These are phyloP conservation scores for Zaprionus kolodkinae DNA, from an alignment of 1,140 invertebrate genomes.

Conservation along the genomic window DNA sequence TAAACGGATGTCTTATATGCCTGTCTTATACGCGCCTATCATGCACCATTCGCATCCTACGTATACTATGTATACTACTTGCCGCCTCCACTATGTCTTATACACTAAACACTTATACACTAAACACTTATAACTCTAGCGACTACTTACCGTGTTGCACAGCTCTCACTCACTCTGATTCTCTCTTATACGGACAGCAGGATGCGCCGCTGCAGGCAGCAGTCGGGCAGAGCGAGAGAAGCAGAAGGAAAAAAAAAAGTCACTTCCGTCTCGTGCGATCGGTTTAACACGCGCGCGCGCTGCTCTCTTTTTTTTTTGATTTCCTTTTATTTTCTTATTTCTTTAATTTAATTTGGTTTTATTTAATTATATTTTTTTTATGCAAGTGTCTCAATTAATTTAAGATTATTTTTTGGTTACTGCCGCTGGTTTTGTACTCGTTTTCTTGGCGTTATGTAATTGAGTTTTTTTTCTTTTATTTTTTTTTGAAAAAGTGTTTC, in stretches of 20 bases:
- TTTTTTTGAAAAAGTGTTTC: background rate
- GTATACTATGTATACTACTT: no score
- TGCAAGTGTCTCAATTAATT: background rate
- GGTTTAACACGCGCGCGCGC: conserved; percentile 22
- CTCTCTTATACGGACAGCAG: conserved; percentile 47
- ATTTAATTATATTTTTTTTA: conserved; percentile 10
- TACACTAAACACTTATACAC: no score
- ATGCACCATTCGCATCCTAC: no score
- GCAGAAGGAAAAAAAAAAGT: conserved; percentile 28
- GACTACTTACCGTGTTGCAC: conserved; percentile 41
- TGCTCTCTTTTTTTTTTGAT: conserved; percentile 26
- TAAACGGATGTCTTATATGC: no score
- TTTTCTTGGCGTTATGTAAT: background rate
- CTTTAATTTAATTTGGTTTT: background rate
- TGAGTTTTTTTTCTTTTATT: no score
- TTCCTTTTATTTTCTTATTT: conserved; percentile 30
- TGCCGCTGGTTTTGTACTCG: background rate
- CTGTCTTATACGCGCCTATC: no score
- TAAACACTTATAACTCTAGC: background rate
- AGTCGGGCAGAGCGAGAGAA: no score
- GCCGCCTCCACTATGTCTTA: no score
- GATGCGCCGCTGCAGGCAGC: conserved; percentile 53
- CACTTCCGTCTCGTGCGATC: conserved; percentile 66
- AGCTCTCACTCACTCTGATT: background rate
- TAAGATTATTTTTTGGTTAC: background rate